phyloP scores from a whole-genome alignment of 2,113 vertebrate genomes.

The Prolemur simus region DNA sequence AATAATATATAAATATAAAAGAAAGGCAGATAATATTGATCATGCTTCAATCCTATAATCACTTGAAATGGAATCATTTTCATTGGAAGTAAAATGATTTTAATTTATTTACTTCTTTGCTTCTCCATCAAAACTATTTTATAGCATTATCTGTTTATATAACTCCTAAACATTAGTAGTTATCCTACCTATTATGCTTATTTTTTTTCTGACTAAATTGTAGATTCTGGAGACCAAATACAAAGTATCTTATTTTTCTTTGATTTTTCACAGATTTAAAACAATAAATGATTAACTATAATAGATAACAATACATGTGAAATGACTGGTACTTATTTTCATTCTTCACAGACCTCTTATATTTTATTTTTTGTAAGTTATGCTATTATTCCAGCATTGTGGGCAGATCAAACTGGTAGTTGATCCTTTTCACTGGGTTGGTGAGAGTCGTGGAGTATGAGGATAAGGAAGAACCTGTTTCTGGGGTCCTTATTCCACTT shows the following conservation, averaged over 20 bases:
- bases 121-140: background rate
- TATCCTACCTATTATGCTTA: background rate
- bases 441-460: background rate
- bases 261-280: background rate
- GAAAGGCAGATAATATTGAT: background rate
- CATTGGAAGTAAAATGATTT: background rate
- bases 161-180: background rate
- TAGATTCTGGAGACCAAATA: background rate
- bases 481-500: background rate
- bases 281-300: background rate
- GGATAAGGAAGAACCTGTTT: background rate
- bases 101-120: background rate
- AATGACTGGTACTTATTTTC: background rate
- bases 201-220: background rate
- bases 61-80: background rate
- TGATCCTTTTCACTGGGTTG: background rate
- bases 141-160: background rate
- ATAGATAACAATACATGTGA: background rate
- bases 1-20: background rate
- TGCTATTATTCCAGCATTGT: background rate
- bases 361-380: conserved; percentile 21
- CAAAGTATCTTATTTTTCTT: background rate
- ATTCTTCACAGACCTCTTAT: background rate
- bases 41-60: background rate
- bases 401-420: background rate